phyloP scores from a whole-genome alignment of 2,113 vertebrate genomes.

The Thinocorus orbignyianus region DNA sequence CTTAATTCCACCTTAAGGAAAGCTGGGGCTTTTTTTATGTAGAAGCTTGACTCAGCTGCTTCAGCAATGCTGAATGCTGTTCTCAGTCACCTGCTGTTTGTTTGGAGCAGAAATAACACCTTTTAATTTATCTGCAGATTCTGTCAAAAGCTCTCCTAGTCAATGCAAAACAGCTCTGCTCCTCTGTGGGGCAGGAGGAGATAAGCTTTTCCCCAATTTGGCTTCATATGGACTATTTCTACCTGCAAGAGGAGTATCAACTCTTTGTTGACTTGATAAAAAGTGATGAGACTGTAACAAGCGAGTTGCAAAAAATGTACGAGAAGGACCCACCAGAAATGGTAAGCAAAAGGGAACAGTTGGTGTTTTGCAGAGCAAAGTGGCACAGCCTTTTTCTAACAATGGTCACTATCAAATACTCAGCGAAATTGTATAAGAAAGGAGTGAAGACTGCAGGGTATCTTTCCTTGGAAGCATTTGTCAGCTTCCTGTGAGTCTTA shows the following conservation, averaged over 20 bases:
- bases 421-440: not conserved
- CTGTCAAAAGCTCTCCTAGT: not conserved
- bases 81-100: not conserved
- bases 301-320: not conserved
- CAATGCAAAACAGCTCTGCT: not conserved
- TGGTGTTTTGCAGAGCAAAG: not conserved
- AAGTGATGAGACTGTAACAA: not conserved
- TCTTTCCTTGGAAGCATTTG: not conserved
- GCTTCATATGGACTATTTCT: slow-evolving; percentile 5
- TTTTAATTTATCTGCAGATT: not conserved
- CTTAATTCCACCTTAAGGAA: not conserved
- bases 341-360: not conserved
- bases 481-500: not conserved
- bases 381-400: not conserved
- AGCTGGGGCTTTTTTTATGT: not conserved
- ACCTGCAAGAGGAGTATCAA: not conserved
- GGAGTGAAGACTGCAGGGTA: not conserved
- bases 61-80: not conserved
- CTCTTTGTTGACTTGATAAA: not conserved
- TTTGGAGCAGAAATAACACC: not conserved
- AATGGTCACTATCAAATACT: not conserved
- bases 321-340: not conserved
- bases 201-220: not conserved
- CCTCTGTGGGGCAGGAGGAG: not conserved
- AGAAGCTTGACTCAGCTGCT: not conserved